Base-by-base conservation (phyloP, 2,113 vertebrate species). In the Rhea americana region DNA sequence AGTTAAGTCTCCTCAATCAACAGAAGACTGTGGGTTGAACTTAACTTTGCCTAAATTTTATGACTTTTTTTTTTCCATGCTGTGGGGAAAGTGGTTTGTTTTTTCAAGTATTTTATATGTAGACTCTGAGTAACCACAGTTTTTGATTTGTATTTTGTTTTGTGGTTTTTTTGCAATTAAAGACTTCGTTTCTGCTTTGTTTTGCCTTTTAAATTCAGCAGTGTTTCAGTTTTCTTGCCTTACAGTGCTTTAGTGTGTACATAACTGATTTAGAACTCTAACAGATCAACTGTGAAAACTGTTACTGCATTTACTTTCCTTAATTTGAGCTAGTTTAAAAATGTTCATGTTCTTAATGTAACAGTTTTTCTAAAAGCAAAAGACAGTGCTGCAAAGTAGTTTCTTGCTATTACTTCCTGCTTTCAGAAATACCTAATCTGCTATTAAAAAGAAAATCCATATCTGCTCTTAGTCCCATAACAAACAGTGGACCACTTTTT, bases 231-330 rank as follows among this genome's bases (percentile, higher is more conserved):
- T 91, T 83, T 22, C 12, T 55, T 65, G 14, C 71, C 28, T 87
- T 73, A 35, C 22, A 24, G 25, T 45, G 67, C 37, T 73, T 92
- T 82, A 58, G 30, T 81, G 41, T 90, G 28, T 56, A n/a, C 7
- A 41, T 32, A 72, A 3, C 18, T 86, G 43, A 50, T 28, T 55
- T 91, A 82, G 43, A 90, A 73, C n/a, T 43, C 53, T 87, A n/a
- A 53, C 55, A 73, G 45, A 66, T 84, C 65, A 87, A 55, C 67
- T 91, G 67, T 76, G 74, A 92, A 93, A 89, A 82, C 67, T 88
- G 72, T 7, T 89, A 78, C 6, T 89, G 48, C 13, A 16, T 84
- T 87, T 87, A 88, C 86, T 92, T 62, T 5, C 82, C 88, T 41
- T 89, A 63, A 82, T 58, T 43, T 65, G 70, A 65, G 5, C 35